phyloP scores from a whole-genome alignment of 1,140 invertebrate genomes.

The Polypedilum pembai region DNA sequence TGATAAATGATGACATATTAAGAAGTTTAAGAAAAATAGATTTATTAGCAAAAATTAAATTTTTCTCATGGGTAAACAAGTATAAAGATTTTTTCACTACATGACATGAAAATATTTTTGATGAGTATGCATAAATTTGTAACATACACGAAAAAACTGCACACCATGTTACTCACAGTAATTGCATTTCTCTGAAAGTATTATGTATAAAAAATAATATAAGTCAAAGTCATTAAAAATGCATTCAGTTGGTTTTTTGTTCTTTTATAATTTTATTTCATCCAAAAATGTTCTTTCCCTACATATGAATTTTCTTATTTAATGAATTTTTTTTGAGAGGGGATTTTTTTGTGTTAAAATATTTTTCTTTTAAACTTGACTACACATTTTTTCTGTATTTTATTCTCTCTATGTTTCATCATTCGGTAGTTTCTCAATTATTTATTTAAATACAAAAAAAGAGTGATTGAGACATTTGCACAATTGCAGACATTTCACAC shows the following conservation, averaged over 20 bases:
- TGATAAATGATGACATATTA: too few relatives aligned
- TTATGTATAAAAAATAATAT: too few relatives aligned
- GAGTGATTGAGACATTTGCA: neutral
- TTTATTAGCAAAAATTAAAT: too few relatives aligned
- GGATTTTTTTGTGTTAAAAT: neutral
- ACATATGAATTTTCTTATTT: neutral
- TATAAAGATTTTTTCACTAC: too few relatives aligned
- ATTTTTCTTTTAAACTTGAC: neutral
- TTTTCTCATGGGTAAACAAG: too few relatives aligned
- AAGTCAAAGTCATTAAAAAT: neutral
- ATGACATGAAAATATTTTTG: too few relatives aligned
- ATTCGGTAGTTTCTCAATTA: neutral
- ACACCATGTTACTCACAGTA: too few relatives aligned
- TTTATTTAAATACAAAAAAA: neutral
- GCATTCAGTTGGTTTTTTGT: neutral
- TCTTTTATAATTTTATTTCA: neutral
- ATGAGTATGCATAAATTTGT: too few relatives aligned
- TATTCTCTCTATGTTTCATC: neutral
- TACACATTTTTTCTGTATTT: neutral
- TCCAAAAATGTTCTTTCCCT: constrained; percentile 8
- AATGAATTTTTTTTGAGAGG: neutral
- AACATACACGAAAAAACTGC: too few relatives aligned
- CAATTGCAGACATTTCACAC: neutral
- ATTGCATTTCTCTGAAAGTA: too few relatives aligned
- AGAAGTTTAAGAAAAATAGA: too few relatives aligned